Evolutionary conservation across 2,113 vertebrate genomes (phyloP), one percentile per base, ranked within the genome.

Genomic region (Irena cyanogastra): DNA sequence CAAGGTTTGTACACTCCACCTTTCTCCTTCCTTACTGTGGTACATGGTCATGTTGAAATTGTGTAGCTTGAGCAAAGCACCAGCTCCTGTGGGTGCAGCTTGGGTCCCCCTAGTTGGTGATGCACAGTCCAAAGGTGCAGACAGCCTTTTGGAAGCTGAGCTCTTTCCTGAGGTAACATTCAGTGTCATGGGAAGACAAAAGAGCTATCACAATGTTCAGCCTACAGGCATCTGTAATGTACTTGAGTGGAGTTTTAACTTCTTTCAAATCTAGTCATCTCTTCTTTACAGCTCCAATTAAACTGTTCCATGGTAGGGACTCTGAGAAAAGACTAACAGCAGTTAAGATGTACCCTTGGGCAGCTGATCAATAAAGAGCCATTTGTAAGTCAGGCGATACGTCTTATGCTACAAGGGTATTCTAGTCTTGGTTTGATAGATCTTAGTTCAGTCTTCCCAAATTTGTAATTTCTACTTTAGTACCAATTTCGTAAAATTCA

Each of bases 1-100:
- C 93, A 99, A 99, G 99, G 99, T 99, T 98, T 89, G 99, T 99
- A 87, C 83, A 3, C 59, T 37, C 85, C 21, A 0, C 24, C 0
- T 88, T 92, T 50, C 91, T 97, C 65, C 28, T 82, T 94, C 49
- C 2, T 53, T 80, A 20, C 70, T 9, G 0, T 22, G 42, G 1
- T 24, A 0, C 6, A 1, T 18, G 42, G 10, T 39, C n/a, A 0
- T 53, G 68, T n/a, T 10, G 8, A 28, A 50, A 7, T 6, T 17
- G 42, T 3, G 20, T 16, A 17, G 14, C 44, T 35, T 23, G 39
- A 59, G 59, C 9, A 13, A 16, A 60, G 4, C 27, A 2, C 3
- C 5, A 4, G 41, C n/a, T 88, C 26, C 72, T 3, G 0, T 5
- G 52, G 27, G 59, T 37, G 35, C 10, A 9, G 26, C 27, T 47